A percentile compares a stretch with the other conserved stretches of the same genome.
Conservation (phyloP, 2,797 vertebrate genomes). For the Cyprinella venusta region DNA sequence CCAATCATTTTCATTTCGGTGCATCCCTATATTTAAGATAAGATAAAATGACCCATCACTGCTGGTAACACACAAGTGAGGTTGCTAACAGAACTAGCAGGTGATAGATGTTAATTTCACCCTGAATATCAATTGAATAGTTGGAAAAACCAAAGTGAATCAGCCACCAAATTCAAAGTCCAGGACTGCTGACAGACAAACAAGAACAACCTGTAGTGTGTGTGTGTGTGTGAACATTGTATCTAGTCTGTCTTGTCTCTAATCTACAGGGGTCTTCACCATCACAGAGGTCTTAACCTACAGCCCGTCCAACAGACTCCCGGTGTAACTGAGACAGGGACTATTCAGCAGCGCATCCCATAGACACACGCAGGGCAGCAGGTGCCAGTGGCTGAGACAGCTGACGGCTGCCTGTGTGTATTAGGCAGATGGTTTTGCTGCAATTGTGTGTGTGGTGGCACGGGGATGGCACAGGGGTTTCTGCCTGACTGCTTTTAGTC, state of each 20-base stretch:
- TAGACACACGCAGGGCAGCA: conserved; percentile 74
- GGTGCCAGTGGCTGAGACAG: conserved; percentile 89
- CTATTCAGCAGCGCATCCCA: conserved; percentile 78
- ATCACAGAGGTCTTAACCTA: conserved; percentile 76
- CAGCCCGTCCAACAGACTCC: conserved; percentile 58
- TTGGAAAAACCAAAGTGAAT: background rate
- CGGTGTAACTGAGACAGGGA: conserved; percentile 79
- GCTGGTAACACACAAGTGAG: background rate
- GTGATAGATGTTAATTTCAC: background rate
- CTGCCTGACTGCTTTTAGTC: conserved; percentile 94
- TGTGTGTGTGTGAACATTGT: conserved; percentile 1
- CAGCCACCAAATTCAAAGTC: background rate
- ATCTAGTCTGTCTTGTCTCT: conserved; percentile 56
- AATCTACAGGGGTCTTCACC: conserved; percentile 63
- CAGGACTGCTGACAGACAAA: background rate
- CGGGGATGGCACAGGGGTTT: conserved; percentile 98
- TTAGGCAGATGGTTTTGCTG: conserved; percentile 93
- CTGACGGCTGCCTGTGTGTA: conserved; percentile 91
- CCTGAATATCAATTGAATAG: background rate
- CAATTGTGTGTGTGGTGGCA: conserved; percentile 94
- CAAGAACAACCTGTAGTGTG: background rate
- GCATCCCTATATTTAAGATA: too few species aligned
- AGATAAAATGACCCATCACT: background rate
- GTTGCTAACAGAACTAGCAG: background rate
- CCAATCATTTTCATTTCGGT: too few species aligned